These are phyloP conservation scores for Cavia aperea DNA, from an alignment of 2,113 vertebrate genomes.

Conservation along the genomic window DNA sequence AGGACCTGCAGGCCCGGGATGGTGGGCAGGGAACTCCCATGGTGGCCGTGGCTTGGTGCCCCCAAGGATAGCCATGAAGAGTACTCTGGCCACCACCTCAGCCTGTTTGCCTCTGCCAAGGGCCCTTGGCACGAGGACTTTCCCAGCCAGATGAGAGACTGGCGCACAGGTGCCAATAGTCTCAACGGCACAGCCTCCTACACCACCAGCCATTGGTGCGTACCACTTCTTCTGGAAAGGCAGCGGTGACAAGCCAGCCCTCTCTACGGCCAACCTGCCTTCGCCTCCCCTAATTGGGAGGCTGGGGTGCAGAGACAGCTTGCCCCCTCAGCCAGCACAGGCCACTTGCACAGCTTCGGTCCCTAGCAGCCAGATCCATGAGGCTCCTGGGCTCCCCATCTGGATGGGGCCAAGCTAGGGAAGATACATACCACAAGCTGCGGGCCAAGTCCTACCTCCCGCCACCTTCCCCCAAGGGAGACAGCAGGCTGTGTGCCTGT, in stretches of 20 bases:
- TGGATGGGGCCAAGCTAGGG: not conserved
- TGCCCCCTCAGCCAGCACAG: not conserved
- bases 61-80: not conserved
- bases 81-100: not conserved
- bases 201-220: not conserved
- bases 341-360: not conserved
- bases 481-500: not conserved
- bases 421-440: not conserved
- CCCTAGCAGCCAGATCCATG: not conserved
- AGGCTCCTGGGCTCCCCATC: not conserved
- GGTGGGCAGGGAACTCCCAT: not conserved
- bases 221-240: slow-evolving; percentile 26
- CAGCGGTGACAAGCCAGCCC: not conserved
- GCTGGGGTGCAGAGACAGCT: too few relatives aligned
- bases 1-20: not conserved
- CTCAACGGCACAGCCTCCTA: not conserved
- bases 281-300: not conserved
- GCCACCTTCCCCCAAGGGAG: not conserved
- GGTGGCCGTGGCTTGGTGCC: not conserved
- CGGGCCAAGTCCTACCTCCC: not conserved
- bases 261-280: not conserved
- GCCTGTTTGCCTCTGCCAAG: not conserved
- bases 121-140: not conserved
- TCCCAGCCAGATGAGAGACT: not conserved
- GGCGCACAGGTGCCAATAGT: not conserved